phyloP scores from a whole-genome alignment of 2,888 invertebrate species.

The Apamea crenata region DNA sequence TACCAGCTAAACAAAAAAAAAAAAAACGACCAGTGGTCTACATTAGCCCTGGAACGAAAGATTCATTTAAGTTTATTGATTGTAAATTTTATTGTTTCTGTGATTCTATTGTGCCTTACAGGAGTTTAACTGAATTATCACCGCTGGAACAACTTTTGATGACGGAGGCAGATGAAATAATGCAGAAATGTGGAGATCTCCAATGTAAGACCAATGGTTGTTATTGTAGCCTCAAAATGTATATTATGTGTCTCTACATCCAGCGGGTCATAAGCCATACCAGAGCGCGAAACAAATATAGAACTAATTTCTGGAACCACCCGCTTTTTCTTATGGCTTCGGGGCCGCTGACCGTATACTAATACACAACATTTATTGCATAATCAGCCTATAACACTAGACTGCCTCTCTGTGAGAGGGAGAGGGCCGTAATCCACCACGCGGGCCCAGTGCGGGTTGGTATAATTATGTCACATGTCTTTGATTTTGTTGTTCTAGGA shows the following conservation, averaged over 20 bases:
- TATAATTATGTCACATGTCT: too few species aligned
- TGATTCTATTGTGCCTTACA: constrained; percentile 52
- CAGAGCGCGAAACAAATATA: not conserved
- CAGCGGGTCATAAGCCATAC: not conserved
- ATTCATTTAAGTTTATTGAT: too few species aligned
- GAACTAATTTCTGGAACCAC: not conserved
- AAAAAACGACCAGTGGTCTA: too few species aligned
- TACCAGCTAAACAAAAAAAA: too few species aligned
- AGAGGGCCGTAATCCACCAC: too few species aligned
- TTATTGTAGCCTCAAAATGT: not conserved
- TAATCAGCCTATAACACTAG: too few species aligned
- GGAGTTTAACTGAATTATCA: constrained; percentile 77
- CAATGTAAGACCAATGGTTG: constrained; percentile 72
- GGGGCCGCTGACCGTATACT: not conserved
- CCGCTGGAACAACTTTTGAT: constrained; percentile 80
- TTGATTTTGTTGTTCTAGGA: too few species aligned
- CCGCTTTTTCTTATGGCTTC: not conserved
- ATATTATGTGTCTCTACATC: not conserved
- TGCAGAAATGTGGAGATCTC: constrained; percentile 84
- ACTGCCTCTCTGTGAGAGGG: too few species aligned
- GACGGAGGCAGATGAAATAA: constrained; percentile 85
- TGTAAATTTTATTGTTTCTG: constrained; percentile 2
- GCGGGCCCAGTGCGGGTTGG: too few species aligned
- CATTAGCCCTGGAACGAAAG: too few species aligned
- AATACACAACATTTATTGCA: too few species aligned